Conservation (phyloP, 2,113 vertebrate genomes). For the Cariama cristata region DNA sequence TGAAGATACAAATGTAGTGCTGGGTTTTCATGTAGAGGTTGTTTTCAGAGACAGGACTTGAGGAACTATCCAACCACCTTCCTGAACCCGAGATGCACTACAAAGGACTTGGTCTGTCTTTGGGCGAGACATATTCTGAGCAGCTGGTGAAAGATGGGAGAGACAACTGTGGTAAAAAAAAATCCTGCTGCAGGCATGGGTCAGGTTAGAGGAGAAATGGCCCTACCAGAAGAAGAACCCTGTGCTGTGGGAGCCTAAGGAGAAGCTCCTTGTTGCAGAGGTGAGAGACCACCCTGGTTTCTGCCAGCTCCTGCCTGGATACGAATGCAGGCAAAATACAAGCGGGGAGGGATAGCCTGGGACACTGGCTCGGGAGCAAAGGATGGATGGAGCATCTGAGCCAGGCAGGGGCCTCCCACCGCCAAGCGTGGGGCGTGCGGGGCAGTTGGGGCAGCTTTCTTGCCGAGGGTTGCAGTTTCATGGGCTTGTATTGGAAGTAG, state of each 20-base stretch:
- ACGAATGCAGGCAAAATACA: not conserved
- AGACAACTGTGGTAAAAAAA: accelerated
- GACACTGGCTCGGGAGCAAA: not conserved
- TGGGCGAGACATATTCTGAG: not conserved
- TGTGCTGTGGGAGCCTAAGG: accelerated
- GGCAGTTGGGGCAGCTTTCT: not conserved
- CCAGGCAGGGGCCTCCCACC: not conserved
- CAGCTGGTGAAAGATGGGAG: not conserved
- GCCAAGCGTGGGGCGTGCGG: accelerated
- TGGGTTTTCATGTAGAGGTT: not conserved
- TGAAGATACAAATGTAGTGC: not conserved
- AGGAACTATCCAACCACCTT: not conserved
- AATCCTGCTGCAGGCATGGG: not conserved
- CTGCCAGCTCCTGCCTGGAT: not conserved
- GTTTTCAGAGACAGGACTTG: accelerated
- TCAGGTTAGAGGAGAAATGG: not conserved
- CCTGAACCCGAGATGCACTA: not conserved
- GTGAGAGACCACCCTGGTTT: not conserved
- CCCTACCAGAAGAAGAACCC: not conserved
- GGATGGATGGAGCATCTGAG: accelerated
- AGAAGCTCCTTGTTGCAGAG: not conserved
- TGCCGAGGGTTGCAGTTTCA: accelerated
- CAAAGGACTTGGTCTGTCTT: not conserved
- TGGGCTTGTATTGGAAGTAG: not conserved
- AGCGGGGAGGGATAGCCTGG: not conserved